These are phyloP conservation scores for Gnathonemus echidnorhynchus DNA, from an alignment of 2,113 vertebrate genomes.

Conservation along the genomic window DNA sequence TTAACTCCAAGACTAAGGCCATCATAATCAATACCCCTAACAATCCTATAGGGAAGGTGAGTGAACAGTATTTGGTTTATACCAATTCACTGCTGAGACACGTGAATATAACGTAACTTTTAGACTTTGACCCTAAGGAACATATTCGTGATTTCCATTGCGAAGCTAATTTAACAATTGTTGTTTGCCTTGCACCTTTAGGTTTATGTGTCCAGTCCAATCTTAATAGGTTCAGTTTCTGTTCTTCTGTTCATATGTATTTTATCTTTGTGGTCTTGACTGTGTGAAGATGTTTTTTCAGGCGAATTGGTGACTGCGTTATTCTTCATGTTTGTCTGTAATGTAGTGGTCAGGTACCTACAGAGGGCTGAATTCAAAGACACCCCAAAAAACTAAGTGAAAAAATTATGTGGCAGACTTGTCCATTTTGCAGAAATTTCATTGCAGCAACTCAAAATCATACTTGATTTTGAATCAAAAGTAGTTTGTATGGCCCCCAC, in stretches of 20 bases:
- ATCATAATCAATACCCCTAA: constrained; percentile 92
- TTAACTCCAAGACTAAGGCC: constrained; percentile 88
- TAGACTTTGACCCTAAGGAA: neutral
- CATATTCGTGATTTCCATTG: neutral
- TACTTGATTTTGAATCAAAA: too few species aligned
- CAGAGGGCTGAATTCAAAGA: too few species aligned
- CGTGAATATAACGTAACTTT: neutral
- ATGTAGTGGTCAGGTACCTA: neutral
- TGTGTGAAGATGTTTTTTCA: neutral
- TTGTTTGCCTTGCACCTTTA: neutral
- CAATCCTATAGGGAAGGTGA: constrained; percentile 89
- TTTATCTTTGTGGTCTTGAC: neutral
- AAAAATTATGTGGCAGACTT: too few species aligned
- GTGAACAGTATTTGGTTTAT: constrained; percentile 12
- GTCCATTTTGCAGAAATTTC: too few species aligned
- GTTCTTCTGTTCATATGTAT: neutral
- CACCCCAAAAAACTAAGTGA: too few species aligned
- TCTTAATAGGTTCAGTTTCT: neutral
- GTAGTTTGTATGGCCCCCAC: too few species aligned
- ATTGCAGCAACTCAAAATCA: too few species aligned
- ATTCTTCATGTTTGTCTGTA: neutral
- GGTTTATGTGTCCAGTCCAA: neutral
- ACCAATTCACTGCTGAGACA: neutral
- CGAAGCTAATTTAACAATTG: neutral
- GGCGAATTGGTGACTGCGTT: neutral